Conservation (phyloP, 2,797 vertebrate species). For the Macrochelys suwanniensis region DNA sequence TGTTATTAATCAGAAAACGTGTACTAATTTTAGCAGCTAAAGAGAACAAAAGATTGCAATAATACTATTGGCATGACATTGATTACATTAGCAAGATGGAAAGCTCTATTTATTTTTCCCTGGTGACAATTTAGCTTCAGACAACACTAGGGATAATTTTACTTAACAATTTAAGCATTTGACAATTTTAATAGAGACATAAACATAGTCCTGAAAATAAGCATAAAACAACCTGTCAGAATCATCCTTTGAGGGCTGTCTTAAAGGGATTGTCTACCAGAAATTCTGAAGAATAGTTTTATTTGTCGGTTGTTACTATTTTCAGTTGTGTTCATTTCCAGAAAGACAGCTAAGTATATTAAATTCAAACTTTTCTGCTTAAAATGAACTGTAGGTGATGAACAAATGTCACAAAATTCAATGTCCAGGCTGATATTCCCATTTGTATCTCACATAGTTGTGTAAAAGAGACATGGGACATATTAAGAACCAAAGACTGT, state of each 20-base stretch:
- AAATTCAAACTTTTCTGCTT: background rate
- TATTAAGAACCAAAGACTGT: background rate
- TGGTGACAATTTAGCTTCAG: background rate
- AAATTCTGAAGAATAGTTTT: background rate
- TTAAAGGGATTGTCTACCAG: background rate
- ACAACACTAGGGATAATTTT: background rate
- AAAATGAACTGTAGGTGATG: background rate
- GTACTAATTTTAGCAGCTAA: background rate
- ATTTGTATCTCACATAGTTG: background rate
- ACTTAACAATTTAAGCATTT: background rate
- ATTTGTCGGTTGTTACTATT: background rate
- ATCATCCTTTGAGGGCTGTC: background rate
- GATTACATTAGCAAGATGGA: background rate
- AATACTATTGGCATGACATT: background rate
- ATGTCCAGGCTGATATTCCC: background rate
- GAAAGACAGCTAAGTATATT: background rate
- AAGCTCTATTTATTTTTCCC: background rate
- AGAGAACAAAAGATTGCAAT: background rate
- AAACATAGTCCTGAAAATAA: background rate
- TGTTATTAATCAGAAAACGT: background rate
- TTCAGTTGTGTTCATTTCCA: background rate
- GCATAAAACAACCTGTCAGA: background rate
- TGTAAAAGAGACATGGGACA: background rate
- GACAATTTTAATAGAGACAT: background rate
- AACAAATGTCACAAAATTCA: background rate